Conservation (phyloP, 2,113 vertebrate species). For the Mobula hypostoma region DNA sequence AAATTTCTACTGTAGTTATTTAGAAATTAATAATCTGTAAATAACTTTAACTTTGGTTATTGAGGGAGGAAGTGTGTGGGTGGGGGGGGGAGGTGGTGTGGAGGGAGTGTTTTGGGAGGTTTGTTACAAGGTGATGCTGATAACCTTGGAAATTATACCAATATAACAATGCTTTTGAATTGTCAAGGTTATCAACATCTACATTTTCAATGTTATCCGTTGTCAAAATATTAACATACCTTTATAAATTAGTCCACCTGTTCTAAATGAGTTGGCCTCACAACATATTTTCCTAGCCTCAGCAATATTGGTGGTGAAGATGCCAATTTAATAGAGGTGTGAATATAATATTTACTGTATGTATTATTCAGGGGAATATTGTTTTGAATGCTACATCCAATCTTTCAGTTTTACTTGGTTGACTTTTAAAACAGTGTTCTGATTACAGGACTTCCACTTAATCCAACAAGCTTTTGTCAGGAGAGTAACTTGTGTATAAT, state of each 20-base stretch:
- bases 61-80: not conserved
- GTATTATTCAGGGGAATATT: not conserved
- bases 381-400: not conserved
- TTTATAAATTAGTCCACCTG: not conserved
- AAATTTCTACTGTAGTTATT: too few relatives aligned
- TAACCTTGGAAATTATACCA: too few relatives aligned
- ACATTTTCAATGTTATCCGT: not conserved
- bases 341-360: not conserved
- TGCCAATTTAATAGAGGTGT: not conserved
- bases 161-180: too few relatives aligned
- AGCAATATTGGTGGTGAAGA: not conserved
- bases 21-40: not conserved
- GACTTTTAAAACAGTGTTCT: slow-evolving; percentile 4
- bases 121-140: not conserved
- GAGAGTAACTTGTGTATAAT: not conserved
- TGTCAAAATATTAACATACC: not conserved
- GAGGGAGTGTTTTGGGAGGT: not conserved
- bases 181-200: not conserved
- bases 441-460: not conserved
- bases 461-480: not conserved
- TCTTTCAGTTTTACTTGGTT: not conserved
- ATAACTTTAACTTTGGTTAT: not conserved
- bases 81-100: too few relatives aligned
- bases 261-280: not conserved
- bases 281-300: not conserved